Evolutionary conservation across 92 coral and sea anemone genomes (phyloP).

Genomic region (Epizoanthus illoricatus): DNA sequence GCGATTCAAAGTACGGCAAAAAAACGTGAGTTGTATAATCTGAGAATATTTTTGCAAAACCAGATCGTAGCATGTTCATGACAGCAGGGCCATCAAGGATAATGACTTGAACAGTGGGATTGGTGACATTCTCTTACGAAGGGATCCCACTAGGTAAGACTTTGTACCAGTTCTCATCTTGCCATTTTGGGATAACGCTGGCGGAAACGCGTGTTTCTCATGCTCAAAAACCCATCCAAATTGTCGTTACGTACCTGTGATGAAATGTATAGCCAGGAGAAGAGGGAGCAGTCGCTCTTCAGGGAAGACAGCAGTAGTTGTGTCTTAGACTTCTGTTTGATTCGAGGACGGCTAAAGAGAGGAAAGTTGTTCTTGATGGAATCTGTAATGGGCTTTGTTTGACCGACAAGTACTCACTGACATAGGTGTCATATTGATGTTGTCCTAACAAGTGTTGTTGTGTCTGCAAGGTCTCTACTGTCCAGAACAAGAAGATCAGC

Average conservation of each 20-base stretch:
- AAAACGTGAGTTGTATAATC: constrained; percentile 49
- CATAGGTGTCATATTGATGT: constrained; percentile 31
- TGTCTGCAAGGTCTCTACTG: constrained; percentile 40
- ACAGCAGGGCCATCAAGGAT: constrained; percentile 56
- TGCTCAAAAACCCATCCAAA: neutral
- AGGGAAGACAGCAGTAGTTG: constrained; percentile 36
- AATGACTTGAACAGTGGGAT: constrained; percentile 23
- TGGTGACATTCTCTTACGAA: neutral
- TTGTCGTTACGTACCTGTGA: constrained; percentile 26
- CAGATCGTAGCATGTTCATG: constrained; percentile 53
- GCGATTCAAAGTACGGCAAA: constrained; percentile 46
- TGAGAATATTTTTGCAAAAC: constrained; percentile 41
- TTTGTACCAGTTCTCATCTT: neutral
- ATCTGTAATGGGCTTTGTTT: constrained; percentile 40
- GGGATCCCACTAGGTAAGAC: constrained; percentile 11
- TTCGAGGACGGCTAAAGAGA: constrained; percentile 32
- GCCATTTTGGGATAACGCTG: constrained; percentile 36
- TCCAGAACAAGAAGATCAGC: constrained; percentile 32
- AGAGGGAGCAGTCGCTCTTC: constrained; percentile 40
- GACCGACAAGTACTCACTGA: constrained; percentile 42
- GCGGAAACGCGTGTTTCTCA: constrained; percentile 15
- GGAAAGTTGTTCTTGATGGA: constrained; percentile 44
- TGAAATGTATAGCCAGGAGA: constrained; percentile 12
- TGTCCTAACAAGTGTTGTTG: constrained; percentile 17
- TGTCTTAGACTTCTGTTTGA: constrained; percentile 46